Base-by-base conservation (phyloP, 2,888 invertebrate species). In the Galerucella pusilla region DNA sequence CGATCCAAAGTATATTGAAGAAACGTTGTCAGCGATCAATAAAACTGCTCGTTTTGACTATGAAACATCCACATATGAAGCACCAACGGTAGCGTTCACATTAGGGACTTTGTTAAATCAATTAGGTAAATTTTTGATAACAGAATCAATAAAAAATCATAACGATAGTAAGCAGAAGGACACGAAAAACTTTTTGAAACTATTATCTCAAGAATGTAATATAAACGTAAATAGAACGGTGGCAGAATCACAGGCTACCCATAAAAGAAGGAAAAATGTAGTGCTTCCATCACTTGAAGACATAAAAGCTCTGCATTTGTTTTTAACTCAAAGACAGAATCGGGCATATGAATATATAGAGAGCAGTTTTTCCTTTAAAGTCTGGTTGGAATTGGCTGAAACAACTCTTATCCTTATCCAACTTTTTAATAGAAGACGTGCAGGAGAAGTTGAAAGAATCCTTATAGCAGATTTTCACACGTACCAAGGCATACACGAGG, bases 91-190 rank as follows among this genome's bases (percentile, higher is more conserved):
- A n/a, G 78, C 81, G 7, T 75, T 75, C 42, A 75, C 52, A 16
- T 71, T 80, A 9, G 79, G 79, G 2, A 79, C 78, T 9, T 46
- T 77, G 28, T 68, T 81, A 7, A 78, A 79, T 57, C 73, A 73
- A 68, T 81, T 42, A 46, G 74, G 20, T 7, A 70, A 66, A 16
- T 65, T 74, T 16, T 66, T 74, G 7, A 59, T 74, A 20, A 73
- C 52, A 6, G 35, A 73, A 42, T n/a, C 28, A 12, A 68, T 73
- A n/a, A 73, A 73, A n/a, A 28, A 68, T 35, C 73, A 73, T 49
- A 12, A 73, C 14, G 59, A 59, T 25, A 3, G 3, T 1, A 49
- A 5, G 4, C 25, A 46, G 12, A 70, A 61, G 10, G 46, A 70
- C 14, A 12, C 70, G 9, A 16, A 69, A 46, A 28, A 59, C 14